Evolutionary conservation across 2,888 invertebrate genomes (phyloP).

Genomic region (Crioceris asparagi): DNA sequence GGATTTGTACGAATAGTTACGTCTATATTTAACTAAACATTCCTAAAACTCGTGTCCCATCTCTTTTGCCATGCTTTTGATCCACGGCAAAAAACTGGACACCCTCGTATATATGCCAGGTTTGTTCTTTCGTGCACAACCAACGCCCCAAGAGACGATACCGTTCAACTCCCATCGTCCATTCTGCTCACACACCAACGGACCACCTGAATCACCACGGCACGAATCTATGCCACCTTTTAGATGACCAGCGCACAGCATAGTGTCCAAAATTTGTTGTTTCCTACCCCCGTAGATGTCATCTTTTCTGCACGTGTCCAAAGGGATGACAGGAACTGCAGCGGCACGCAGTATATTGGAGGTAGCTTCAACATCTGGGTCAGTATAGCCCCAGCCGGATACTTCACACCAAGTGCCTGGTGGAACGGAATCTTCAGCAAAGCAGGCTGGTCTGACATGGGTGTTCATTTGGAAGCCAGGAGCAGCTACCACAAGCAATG

Average conservation of each 20-base stretch:
- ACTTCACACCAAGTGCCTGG: constrained; percentile 57
- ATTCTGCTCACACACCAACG: constrained; percentile 52
- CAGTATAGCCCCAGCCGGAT: constrained; percentile 70
- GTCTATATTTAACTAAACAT: too few species aligned
- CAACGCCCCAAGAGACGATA: constrained; percentile 69
- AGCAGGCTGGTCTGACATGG: constrained; percentile 63
- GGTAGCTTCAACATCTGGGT: constrained; percentile 39
- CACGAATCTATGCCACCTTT: constrained; percentile 68
- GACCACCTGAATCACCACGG: constrained; percentile 73
- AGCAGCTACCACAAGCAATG: constrained; percentile 47
- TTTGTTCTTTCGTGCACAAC: constrained; percentile 57
- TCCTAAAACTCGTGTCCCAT: constrained; percentile 1
- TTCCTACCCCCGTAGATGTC: constrained; percentile 55
- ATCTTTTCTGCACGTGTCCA: constrained; percentile 46
- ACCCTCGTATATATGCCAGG: constrained; percentile 65
- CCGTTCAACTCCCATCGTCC: constrained; percentile 54
- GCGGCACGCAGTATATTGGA: too few species aligned
- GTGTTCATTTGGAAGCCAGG: constrained; percentile 51
- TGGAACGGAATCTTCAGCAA: constrained; percentile 42
- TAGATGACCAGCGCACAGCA: constrained; percentile 70
- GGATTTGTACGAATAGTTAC: too few species aligned
- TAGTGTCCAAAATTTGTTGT: constrained; percentile 57
- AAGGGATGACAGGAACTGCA: constrained; percentile 51
- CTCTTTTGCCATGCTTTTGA: constrained; percentile 29
- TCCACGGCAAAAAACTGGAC: constrained; percentile 52